Evolutionary conservation across 2,888 invertebrate species (phyloP), one percentile per base, ranked within the genome.

Genomic region (Stenodema calcarata): DNA sequence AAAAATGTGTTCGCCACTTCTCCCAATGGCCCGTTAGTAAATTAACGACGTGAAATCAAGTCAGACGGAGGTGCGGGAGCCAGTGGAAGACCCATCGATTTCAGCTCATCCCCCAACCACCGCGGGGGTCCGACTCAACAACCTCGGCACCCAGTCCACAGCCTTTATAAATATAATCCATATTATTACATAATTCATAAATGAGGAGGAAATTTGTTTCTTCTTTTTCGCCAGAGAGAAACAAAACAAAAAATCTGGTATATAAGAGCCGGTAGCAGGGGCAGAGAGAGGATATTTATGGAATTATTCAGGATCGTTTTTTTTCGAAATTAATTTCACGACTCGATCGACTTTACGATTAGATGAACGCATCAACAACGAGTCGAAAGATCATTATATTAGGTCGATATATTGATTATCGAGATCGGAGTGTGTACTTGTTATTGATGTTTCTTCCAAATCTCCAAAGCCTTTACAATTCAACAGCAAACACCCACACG

Each of bases 141-240:
- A 81, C 80, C 54, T 81, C 47, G 18, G 78, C 16, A 23, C 62
- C 62, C 23, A 62, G 9, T 23, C 62, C 62, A 41, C 27, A 78
- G 44, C 78, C 35, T 44, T 78, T 78, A 78, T 78, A 82, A 62
- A 82, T 82, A 82, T 82, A 82, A 82, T 82, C 82, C 70, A 50
- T 69, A 82, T 41, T 62, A 69, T 82, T 82, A 82, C 82, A 82
- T 82, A 82, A 82, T 82, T 82, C 82, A 82, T 69, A 69, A 78
- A 42, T 35, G 50, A 27, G 27, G 35, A 16, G 42, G 76, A 23
- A 76, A 9, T 76, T 23, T n/a, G n/a, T 35, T 35, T 7, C 35
- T 35, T 35, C 7, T 35, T 44, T 44, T 42, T 78, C 78, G 27
- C 44, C 42, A n/a, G 78, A 62, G 62, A 62, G 1, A 62, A 62